These are phyloP conservation scores for Chaetops frenatus DNA, from an alignment of 2,113 vertebrate species.

Conservation along the genomic window DNA sequence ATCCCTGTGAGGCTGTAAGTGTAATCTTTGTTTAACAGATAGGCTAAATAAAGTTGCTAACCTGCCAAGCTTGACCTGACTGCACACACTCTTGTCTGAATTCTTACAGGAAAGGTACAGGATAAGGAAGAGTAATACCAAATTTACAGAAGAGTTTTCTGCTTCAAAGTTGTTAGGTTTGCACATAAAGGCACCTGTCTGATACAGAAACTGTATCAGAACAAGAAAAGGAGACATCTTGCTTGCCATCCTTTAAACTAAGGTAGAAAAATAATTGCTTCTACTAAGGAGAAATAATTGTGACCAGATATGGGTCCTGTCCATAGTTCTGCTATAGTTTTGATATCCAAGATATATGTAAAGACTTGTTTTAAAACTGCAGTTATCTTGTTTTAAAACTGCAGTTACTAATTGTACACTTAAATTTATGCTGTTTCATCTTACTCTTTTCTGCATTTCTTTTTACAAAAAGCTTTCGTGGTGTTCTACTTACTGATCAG, in stretches of 20 bases:
- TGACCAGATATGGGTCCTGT: rapidly evolving
- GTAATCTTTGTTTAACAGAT: not conserved
- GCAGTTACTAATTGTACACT: not conserved
- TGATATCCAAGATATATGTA: not conserved
- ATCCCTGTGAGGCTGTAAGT: not conserved
- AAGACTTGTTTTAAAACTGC: not conserved
- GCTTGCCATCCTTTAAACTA: not conserved
- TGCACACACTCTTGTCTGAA: not conserved
- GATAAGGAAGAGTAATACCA: not conserved
- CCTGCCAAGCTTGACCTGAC: not conserved
- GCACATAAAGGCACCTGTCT: not conserved
- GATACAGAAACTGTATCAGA: not conserved
- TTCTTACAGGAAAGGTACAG: not conserved
- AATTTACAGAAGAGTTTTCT: not conserved
- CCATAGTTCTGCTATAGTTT: not conserved
- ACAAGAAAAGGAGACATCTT: not conserved
- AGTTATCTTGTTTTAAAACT: not conserved
- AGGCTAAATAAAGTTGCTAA: not conserved
- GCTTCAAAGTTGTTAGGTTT: not conserved
- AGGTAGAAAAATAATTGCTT: not conserved
- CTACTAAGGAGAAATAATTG: not conserved
- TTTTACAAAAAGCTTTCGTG: not conserved
- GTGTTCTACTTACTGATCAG: not conserved
- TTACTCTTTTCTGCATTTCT: not conserved
- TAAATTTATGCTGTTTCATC: not conserved